Conservation (phyloP, 2,888 invertebrate genomes). For the Eubasilissa splendida region DNA sequence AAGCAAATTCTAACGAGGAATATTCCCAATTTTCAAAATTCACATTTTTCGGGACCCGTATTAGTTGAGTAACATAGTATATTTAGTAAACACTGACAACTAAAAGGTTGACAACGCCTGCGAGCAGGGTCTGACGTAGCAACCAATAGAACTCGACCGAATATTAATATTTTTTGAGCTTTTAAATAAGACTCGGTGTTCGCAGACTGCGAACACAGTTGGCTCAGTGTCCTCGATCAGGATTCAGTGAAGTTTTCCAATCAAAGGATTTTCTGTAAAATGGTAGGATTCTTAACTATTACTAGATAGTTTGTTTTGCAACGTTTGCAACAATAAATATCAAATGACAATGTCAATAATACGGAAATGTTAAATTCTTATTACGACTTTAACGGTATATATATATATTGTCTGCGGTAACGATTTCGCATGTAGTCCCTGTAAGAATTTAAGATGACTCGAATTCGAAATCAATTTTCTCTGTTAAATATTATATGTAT, state of each 20-base stretch:
- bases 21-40: too few relatives aligned
- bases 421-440: too few relatives aligned
- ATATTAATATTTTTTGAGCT: not conserved
- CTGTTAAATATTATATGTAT: too few relatives aligned
- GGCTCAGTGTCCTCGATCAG: not conserved
- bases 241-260: not conserved
- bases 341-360: too few relatives aligned
- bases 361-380: too few relatives aligned
- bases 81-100: not conserved
- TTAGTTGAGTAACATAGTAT: not conserved
- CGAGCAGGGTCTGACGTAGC: not conserved
- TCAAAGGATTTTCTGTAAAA: slow-evolving; percentile 19
- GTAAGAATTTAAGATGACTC: too few relatives aligned
- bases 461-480: too few relatives aligned
- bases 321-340: not conserved
- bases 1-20: too few relatives aligned
- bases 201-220: not conserved
- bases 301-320: not conserved
- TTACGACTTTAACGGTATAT: too few relatives aligned
- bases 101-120: not conserved
- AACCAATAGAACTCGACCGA: slow-evolving; percentile 14
- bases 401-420: too few relatives aligned
- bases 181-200: slow-evolving; percentile 4
- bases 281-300: not conserved
- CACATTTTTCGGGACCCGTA: too few relatives aligned